Percentiles rank a stretch among this genome's conserved stretches.
Evolutionary conservation across 1,140 invertebrate species (phyloP).

Genomic region (Platyscapa corneri): DNA sequence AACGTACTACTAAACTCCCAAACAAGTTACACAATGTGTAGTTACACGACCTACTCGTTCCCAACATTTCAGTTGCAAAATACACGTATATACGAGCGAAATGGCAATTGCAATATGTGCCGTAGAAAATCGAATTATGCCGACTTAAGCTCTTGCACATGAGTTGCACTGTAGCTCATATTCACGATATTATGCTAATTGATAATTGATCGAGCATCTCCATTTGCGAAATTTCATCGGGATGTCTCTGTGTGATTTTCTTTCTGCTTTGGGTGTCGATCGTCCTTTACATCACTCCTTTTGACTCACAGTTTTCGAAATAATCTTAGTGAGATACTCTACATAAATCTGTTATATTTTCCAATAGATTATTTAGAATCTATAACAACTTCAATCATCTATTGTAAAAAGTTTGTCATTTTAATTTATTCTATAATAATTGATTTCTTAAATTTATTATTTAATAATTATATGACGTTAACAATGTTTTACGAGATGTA

Average conservation of each 20-base stretch:
- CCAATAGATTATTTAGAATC: too few relatives aligned
- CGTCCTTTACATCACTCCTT: neutral
- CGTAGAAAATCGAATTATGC: constrained; percentile 61
- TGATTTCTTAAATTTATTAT: too few relatives aligned
- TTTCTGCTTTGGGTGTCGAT: neutral
- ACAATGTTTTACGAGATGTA: too few relatives aligned
- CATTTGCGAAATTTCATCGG: constrained; percentile 31
- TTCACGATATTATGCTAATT: constrained; percentile 63
- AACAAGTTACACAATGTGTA: neutral
- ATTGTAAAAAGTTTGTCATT: too few relatives aligned
- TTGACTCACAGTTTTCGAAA: too few relatives aligned
- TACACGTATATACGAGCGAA: neutral
- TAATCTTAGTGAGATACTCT: too few relatives aligned
- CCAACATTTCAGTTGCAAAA: neutral
- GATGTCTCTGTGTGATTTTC: neutral
- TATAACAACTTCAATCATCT: too few relatives aligned
- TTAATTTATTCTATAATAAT: too few relatives aligned
- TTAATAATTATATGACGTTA: too few relatives aligned
- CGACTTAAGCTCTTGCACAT: constrained; percentile 56
- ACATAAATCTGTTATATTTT: too few relatives aligned
- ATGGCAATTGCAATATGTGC: constrained; percentile 20
- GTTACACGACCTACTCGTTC: neutral
- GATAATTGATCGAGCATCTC: constrained; percentile 64
- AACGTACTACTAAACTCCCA: neutral
- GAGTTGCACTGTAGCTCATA: constrained; percentile 21